Conservation (phyloP, 2,113 vertebrate species). For the Patagioenas fasciata region DNA sequence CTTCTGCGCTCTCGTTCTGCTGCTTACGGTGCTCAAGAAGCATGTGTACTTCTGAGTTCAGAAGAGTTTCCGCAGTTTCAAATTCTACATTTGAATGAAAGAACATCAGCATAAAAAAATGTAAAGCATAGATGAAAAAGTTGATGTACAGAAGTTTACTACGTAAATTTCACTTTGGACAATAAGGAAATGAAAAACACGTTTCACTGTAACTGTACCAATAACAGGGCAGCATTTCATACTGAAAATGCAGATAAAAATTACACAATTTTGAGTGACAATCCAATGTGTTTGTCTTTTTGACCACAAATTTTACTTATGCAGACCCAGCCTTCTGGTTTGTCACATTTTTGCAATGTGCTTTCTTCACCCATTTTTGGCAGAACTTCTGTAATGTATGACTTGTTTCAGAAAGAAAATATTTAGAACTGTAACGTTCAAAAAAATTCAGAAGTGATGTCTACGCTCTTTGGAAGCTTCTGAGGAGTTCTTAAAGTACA, state of each 20-base stretch:
- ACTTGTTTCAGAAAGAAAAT: background rate
- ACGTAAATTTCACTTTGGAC: background rate
- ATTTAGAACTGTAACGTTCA: background rate
- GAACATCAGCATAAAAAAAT: background rate
- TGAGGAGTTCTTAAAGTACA: background rate
- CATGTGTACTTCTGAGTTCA: slow-evolving; percentile 98
- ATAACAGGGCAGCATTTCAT: background rate
- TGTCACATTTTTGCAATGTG: background rate
- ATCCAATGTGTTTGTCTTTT: background rate
- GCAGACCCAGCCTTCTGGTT: background rate
- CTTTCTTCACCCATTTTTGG: background rate
- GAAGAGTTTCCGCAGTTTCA: slow-evolving; percentile 90
- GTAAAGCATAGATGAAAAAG: background rate
- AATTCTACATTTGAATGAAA: slow-evolving; percentile 80
- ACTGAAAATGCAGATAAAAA: background rate
- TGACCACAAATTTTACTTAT: background rate
- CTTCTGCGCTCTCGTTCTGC: slow-evolving; percentile 97
- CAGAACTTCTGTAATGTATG: background rate
- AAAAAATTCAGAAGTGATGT: background rate
- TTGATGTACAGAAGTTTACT: background rate
- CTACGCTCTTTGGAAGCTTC: background rate
- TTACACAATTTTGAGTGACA: background rate
- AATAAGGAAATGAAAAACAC: background rate
- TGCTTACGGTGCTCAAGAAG: slow-evolving; percentile 96
- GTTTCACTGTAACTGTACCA: background rate